Base-by-base conservation (phyloP, 2,797 vertebrate species). In the Hoplostethus mediterraneus region DNA sequence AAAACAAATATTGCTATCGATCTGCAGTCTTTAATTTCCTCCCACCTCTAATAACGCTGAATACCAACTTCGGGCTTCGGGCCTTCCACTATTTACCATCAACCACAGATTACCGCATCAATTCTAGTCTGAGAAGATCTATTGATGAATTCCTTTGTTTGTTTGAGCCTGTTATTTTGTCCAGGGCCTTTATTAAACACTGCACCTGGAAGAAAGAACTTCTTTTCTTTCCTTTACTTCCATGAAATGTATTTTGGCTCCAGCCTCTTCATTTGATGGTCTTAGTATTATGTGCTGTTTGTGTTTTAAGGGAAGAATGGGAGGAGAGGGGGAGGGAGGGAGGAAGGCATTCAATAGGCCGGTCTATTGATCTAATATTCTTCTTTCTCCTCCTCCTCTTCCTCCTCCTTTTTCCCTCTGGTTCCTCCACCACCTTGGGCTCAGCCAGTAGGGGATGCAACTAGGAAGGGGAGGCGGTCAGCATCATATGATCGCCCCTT, bases 1-100 rank as follows among this genome's bases (percentile, higher is more conserved):
- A 82, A 91, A 93, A 90, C 89, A 91, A 92, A 93, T 91, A 92
- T 90, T 90, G 78, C 84, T 89, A 93, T 93, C 81, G 91, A 93
- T 93, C 87, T 54, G 68, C 70, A 56, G 73, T 77, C 81, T 90
- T 92, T 92, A 87, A 93, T 91, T 89, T 90, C 87, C 87, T 84
- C 81, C 82, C 81, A 82, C 75, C 80, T 82, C 84, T 83, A 83
- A 92, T 92, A 80, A 87, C 77, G 82, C 65, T 57, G 87, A 85
- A 88, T 88, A 81, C 77, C 84, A 84, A 88, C 87, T 53, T 21
- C 77, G 77, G 85, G 76, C 81, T 84, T 44, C 31, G 13, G 81
- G 80, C 77, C 67, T 58, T 83, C 51, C 67, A 62, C 83, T 84
- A 73, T 87, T 90, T 87, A 88, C 86, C 67, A 85, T 79, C 86